A percentile compares a stretch with the other conserved stretches of the same genome.
Conservation (phyloP, 2,797 vertebrate species). For the Schizopygopsis malacanthus region DNA sequence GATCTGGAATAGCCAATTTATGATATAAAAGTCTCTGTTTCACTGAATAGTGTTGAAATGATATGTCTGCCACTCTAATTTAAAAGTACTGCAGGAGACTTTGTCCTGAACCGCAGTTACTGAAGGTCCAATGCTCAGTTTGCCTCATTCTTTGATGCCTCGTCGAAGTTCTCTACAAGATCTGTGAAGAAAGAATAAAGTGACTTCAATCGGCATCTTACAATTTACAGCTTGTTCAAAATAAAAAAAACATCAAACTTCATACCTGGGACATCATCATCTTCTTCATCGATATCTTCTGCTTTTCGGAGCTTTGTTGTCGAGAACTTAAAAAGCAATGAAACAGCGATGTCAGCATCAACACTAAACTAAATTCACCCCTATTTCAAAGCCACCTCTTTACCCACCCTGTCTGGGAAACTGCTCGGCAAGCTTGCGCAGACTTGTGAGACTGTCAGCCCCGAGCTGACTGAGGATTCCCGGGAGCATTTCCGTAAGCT, state of each 20-base stretch:
- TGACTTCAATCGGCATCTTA: neutral
- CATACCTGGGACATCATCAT: conserved; percentile 95
- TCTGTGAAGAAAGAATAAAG: conserved; percentile 76
- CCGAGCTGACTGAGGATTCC: conserved; percentile 98
- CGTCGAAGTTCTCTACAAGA: conserved; percentile 97
- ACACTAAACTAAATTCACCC: neutral
- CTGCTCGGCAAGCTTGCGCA: conserved; percentile 97
- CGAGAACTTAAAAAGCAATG: conserved; percentile 82
- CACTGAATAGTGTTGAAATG: conserved; percentile 64
- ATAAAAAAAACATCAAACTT: neutral
- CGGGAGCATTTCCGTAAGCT: conserved; percentile 98
- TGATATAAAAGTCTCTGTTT: conserved; percentile 86
- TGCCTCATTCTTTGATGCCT: conserved; percentile 96
- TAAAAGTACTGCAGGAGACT: conserved; percentile 78
- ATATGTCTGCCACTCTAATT: conserved; percentile 67
- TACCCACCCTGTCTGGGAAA: conserved; percentile 93
- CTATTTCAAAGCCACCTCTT: neutral
- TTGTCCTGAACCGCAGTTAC: conserved; percentile 83
- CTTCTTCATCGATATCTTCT: conserved; percentile 97
- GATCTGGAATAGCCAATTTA: conserved; percentile 84
- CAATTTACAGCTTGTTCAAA: neutral
- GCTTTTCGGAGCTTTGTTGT: conserved; percentile 93
- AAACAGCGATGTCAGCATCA: neutral
- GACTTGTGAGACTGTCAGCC: conserved; percentile 96
- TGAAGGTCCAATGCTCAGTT: conserved; percentile 78